Conservation (phyloP, 2,888 invertebrate genomes). For the Philereme vetulata region DNA sequence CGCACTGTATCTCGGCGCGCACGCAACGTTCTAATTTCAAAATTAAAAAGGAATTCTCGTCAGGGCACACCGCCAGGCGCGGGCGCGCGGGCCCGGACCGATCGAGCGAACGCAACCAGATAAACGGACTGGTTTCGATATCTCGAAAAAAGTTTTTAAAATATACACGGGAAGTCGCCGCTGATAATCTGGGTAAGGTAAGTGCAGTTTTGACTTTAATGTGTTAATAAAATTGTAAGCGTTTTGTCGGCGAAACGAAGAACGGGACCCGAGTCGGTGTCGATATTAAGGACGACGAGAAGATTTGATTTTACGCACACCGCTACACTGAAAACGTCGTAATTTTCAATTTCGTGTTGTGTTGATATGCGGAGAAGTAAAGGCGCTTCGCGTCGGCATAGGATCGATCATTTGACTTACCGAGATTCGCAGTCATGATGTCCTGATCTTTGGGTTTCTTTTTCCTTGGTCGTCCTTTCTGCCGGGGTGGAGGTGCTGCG, state of each 20-base stretch:
- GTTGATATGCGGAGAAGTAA: constrained; percentile 24
- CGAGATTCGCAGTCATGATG: constrained; percentile 92
- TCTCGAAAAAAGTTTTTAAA: constrained; percentile 65
- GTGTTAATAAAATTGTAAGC: constrained; percentile 82
- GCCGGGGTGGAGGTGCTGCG: constrained; percentile 87
- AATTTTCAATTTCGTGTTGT: constrained; percentile 5
- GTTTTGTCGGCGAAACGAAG: constrained; percentile 73
- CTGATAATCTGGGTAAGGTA: constrained; percentile 77
- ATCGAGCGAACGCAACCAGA: constrained; percentile 59
- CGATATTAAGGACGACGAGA: constrained; percentile 49
- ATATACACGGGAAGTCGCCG: constrained; percentile 75
- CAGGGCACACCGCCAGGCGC: constrained; percentile 45
- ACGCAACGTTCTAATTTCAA: constrained; percentile 65
- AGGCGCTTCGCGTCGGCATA: constrained; percentile 34
- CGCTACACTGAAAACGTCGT: constrained; percentile 24
- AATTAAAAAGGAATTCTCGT: constrained; percentile 62
- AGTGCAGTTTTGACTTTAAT: constrained; percentile 82
- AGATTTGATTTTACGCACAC: constrained; percentile 29
- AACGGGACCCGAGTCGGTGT: constrained; percentile 53
- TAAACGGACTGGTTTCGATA: constrained; percentile 79
- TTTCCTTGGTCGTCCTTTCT: constrained; percentile 96
- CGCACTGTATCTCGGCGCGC: constrained; percentile 39
- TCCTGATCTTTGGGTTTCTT: constrained; percentile 96
- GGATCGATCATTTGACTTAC: constrained; percentile 78
- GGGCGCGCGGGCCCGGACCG: constrained; percentile 16